phyloP scores from a whole-genome alignment of 2,888 invertebrate species.

The Melinaea marsaeus region DNA sequence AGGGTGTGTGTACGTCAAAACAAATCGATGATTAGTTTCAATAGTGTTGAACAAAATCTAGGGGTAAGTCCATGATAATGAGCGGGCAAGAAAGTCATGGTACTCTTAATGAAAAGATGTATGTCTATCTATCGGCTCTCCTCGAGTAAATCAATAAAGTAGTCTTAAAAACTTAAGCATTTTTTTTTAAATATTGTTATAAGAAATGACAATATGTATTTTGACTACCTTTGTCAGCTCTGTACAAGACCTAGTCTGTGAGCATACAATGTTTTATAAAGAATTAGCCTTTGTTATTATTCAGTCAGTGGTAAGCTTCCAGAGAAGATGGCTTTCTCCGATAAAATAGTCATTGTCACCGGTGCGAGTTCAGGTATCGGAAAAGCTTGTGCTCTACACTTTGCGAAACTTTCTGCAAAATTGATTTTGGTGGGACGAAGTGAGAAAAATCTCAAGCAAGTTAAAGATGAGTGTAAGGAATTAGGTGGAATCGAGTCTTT shows the following conservation, averaged over 20 bases:
- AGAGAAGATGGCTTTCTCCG: constrained; percentile 55
- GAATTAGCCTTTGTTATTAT: constrained; percentile 17
- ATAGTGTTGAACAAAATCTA: too few species aligned
- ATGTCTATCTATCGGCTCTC: too few species aligned
- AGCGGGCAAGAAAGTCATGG: too few species aligned
- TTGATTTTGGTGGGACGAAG: constrained; percentile 57
- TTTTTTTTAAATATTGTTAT: too few species aligned
- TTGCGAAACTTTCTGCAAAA: constrained; percentile 52
- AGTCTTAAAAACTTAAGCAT: too few species aligned
- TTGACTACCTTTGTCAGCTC: constrained; percentile 7
- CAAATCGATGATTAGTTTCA: too few species aligned
- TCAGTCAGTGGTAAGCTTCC: constrained; percentile 35
- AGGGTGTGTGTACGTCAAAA: too few species aligned
- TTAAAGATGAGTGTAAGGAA: constrained; percentile 49
- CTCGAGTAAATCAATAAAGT: too few species aligned
- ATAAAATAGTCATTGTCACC: constrained; percentile 62
- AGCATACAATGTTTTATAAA: constrained; percentile 17
- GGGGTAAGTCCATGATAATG: too few species aligned
- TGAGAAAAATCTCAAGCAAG: constrained; percentile 47
- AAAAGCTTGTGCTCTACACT: constrained; percentile 52
- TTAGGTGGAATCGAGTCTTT: constrained; percentile 47
- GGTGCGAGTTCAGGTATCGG: constrained; percentile 68
- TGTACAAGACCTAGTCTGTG: constrained; percentile 18
- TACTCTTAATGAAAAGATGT: too few species aligned
- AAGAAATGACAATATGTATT: too few species aligned